phyloP scores from a whole-genome alignment of 2,113 vertebrate genomes.

The Dicrurus megarhynchus region DNA sequence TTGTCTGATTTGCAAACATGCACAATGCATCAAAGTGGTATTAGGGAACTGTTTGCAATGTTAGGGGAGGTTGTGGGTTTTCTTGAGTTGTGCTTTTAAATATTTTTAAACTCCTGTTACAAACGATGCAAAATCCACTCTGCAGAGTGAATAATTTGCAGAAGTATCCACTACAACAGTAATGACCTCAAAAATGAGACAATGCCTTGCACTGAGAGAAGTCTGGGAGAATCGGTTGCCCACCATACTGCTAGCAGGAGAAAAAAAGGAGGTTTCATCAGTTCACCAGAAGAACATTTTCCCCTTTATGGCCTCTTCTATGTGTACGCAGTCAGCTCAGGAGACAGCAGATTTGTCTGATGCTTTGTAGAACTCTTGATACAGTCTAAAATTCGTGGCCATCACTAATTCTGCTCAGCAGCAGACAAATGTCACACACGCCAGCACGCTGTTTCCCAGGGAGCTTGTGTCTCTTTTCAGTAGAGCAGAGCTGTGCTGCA shows the following conservation, averaged over 20 bases:
- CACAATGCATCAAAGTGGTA: neutral
- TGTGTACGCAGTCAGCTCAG: neutral
- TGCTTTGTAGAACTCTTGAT: neutral
- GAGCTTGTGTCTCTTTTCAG: accelerated
- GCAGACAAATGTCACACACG: neutral
- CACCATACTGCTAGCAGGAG: neutral
- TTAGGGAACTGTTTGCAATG: neutral
- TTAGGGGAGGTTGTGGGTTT: neutral
- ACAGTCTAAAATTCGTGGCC: neutral
- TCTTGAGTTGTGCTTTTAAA: neutral
- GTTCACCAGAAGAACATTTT: neutral
- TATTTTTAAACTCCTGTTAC: neutral
- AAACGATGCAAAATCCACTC: neutral
- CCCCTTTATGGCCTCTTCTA: neutral
- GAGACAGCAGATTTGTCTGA: neutral
- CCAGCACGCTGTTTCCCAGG: accelerated
- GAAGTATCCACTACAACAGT: neutral
- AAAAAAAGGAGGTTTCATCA: neutral
- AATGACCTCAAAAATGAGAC: neutral
- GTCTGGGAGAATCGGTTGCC: accelerated
- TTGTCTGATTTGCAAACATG: neutral
- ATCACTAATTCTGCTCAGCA: neutral
- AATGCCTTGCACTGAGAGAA: neutral
- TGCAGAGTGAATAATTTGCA: neutral
- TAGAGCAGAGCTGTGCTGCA: neutral